phyloP scores from a whole-genome alignment of 1,140 invertebrate species.

The Elymnias hypermnestra region DNA sequence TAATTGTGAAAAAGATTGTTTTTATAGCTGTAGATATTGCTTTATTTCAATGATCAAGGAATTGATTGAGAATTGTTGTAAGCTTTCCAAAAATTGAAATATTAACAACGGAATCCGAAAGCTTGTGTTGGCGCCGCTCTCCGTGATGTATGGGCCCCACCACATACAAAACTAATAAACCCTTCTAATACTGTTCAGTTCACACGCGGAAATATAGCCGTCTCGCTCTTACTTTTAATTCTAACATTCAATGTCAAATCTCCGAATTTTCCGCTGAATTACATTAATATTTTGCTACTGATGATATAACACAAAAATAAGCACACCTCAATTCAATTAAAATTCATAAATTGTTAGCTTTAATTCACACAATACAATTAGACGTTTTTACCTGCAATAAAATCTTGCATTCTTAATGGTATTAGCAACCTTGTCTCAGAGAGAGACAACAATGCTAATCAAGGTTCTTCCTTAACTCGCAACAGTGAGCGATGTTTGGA shows the following conservation, averaged over 20 bases:
- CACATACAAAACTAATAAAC: conserved; percentile 61
- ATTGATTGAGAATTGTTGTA: conserved; percentile 21
- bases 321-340: too few species aligned
- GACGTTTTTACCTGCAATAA: too few species aligned
- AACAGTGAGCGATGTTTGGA: conserved; percentile 30
- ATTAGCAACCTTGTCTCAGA: conserved; percentile 15
- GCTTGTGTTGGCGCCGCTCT: conserved; percentile 56
- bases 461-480: conserved; percentile 14
- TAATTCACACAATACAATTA: too few species aligned
- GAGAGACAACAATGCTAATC: conserved; percentile 19
- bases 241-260: too few species aligned
- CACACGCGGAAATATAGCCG: conserved; percentile 42
- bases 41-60: conserved; percentile 11
- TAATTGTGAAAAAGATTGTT: conserved; percentile 15
- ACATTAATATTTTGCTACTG: too few species aligned
- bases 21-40: conserved; percentile 19
- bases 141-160: conserved; percentile 61
- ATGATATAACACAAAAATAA: too few species aligned
- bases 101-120: conserved; percentile 50
- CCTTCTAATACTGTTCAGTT: conserved; percentile 37
- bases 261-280: too few species aligned
- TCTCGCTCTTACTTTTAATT: conserved; percentile 37
- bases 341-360: too few species aligned
- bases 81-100: conserved; percentile 41
- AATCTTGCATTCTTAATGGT: neutral